Evolutionary conservation across 2,113 vertebrate species (phyloP).

Genomic region (Amia ocellicauda): DNA sequence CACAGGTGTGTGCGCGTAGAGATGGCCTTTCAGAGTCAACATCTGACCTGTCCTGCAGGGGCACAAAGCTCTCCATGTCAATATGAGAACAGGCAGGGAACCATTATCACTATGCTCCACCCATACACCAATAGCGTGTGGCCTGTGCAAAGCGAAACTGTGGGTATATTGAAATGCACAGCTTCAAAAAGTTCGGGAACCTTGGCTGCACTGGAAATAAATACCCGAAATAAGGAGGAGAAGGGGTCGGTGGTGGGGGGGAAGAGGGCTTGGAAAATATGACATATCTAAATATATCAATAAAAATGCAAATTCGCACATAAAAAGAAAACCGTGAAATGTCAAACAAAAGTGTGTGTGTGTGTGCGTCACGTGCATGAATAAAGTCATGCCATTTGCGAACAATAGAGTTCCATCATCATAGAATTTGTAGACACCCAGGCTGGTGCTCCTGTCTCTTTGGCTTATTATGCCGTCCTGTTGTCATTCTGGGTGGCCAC

Average conservation of each 20-base stretch:
- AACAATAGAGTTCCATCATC: constrained; percentile 4
- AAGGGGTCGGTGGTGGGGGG: too few relatives aligned
- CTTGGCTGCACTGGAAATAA: background rate
- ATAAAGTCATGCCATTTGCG: constrained; percentile 5
- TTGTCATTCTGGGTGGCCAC: background rate
- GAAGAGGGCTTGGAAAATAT: too few relatives aligned
- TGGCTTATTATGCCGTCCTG: background rate
- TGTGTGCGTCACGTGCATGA: too few relatives aligned
- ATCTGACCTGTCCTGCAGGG: too few relatives aligned
- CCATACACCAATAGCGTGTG: background rate
- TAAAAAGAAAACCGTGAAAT: background rate
- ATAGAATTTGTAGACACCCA: background rate
- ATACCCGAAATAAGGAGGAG: background rate
- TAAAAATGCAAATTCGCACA: background rate
- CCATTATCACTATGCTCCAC: background rate
- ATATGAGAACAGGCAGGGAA: too few relatives aligned
- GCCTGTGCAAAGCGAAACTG: background rate
- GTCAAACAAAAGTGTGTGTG: background rate
- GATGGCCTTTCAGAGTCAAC: too few relatives aligned
- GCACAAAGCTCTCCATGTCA: too few relatives aligned
- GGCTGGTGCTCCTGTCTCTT: background rate
- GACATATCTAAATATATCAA: too few relatives aligned
- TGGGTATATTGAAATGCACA: background rate
- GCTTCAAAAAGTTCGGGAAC: background rate
- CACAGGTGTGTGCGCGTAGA: too few relatives aligned